phyloP scores from a whole-genome alignment of 2,797 vertebrate species.

The Hydrophis major region DNA sequence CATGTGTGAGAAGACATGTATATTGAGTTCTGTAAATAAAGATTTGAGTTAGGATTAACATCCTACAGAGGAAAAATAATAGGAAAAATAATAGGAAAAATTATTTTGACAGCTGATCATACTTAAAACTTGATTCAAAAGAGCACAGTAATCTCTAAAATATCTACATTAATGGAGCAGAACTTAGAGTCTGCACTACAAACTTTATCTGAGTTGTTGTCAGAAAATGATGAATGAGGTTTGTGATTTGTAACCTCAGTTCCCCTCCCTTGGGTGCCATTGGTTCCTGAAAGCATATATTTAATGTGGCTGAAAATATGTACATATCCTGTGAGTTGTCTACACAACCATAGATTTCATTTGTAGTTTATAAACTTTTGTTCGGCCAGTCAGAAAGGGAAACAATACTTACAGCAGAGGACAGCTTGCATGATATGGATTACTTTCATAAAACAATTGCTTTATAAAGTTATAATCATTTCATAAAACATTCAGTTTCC shows the following conservation, averaged over 20 bases:
- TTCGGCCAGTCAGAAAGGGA: slow-evolving; percentile 12
- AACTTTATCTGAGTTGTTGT: slow-evolving; percentile 63
- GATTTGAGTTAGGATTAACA: background rate
- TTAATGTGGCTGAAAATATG: slow-evolving; percentile 29
- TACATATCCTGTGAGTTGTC: slow-evolving; percentile 18
- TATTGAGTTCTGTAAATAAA: background rate
- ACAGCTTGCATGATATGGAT: background rate
- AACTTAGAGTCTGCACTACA: slow-evolving; percentile 47
- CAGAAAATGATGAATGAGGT: slow-evolving; percentile 67
- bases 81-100: background rate
- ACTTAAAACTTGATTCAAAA: slow-evolving; percentile 32
- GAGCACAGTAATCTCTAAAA: slow-evolving; percentile 16
- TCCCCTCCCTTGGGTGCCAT: slow-evolving; percentile 40
- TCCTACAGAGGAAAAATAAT: background rate
- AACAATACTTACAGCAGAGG: background rate
- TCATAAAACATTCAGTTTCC: background rate
- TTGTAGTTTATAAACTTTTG: slow-evolving; percentile 26
- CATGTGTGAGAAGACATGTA: background rate
- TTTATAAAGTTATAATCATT: background rate
- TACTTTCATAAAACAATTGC: background rate
- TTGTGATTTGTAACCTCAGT: slow-evolving; percentile 48
- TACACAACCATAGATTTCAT: slow-evolving; percentile 30
- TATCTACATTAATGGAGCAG: slow-evolving; percentile 45
- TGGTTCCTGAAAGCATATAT: slow-evolving; percentile 41
- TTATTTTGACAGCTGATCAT: background rate